phyloP scores from a whole-genome alignment of 2,113 vertebrate species.

The Chaenocephalus aceratus region DNA sequence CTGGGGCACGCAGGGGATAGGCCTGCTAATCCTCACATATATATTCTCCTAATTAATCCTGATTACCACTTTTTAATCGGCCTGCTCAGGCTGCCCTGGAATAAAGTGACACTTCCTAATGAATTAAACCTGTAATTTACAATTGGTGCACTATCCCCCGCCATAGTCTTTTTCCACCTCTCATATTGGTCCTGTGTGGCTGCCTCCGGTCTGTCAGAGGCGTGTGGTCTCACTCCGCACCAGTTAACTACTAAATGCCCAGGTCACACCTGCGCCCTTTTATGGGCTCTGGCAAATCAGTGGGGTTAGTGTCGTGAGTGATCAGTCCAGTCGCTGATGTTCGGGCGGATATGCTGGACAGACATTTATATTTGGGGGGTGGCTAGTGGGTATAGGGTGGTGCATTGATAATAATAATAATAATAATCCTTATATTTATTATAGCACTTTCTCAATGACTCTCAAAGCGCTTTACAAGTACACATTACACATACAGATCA shows the following conservation, averaged over 20 bases:
- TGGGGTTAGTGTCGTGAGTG: constrained; percentile 61
- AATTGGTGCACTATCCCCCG: constrained; percentile 65
- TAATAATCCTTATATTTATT: no score
- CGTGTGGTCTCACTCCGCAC: constrained; percentile 80
- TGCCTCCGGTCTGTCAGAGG: constrained; percentile 71
- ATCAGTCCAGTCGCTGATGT: constrained; percentile 38
- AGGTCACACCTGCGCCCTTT: constrained; percentile 82
- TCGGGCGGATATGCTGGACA: constrained; percentile 41
- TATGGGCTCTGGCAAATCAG: constrained; percentile 76
- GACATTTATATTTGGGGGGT: constrained; percentile 9
- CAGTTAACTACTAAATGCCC: constrained; percentile 76
- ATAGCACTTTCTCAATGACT: no score
- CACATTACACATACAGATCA: no score
- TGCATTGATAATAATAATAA: no score
- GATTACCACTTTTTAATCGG: constrained; percentile 85
- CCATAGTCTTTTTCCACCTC: constrained; percentile 28
- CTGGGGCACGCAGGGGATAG: constrained; percentile 42
- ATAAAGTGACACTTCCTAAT: constrained; percentile 86
- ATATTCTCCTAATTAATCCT: constrained; percentile 86
- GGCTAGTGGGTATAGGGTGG: background rate
- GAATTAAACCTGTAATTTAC: constrained; percentile 81
- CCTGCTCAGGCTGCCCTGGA: constrained; percentile 75
- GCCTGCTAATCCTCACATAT: constrained; percentile 84
- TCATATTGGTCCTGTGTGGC: constrained; percentile 62
- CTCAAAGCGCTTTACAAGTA: no score